Conservation (phyloP, 1,140 invertebrate genomes). For the Drosophila punjabiensis region DNA sequence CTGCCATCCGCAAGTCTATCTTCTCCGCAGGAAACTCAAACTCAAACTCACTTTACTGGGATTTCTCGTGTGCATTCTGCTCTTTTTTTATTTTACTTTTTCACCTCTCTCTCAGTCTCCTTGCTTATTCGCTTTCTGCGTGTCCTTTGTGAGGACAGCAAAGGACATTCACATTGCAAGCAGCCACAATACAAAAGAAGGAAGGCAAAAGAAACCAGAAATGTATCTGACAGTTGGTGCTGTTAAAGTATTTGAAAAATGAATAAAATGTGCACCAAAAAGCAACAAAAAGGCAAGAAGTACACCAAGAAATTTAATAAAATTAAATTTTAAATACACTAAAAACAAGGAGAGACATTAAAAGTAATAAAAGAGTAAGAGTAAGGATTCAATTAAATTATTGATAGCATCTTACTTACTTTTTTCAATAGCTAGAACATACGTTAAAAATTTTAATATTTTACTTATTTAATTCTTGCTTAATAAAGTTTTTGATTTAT, state of each 20-base stretch:
- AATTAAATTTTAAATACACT: conserved; percentile 3
- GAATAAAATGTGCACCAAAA: conserved; percentile 49
- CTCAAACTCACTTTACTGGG: conserved; percentile 11
- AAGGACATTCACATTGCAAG: conserved; percentile 74
- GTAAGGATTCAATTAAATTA: neutral
- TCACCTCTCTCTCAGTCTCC: conserved; percentile 3
- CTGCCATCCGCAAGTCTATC: conserved; percentile 14
- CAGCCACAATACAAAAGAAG: conserved; percentile 48
- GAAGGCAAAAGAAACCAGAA: conserved; percentile 43
- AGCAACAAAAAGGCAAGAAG: conserved; percentile 16
- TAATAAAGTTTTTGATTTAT: neutral
- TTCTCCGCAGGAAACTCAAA: neutral
- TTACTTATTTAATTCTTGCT: neutral
- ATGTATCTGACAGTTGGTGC: conserved; percentile 78
- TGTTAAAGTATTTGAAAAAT: conserved; percentile 73
- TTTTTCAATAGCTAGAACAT: neutral
- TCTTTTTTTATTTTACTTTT: neutral
- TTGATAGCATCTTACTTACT: neutral
- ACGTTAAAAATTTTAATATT: neutral
- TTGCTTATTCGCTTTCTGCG: conserved; percentile 35
- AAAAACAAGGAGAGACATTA: neutral
- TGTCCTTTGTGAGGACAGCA: conserved; percentile 76
- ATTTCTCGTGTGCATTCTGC: conserved; percentile 25
- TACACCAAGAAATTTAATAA: conserved; percentile 8
- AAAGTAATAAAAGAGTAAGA: neutral